Conservation (phyloP, 2,797 vertebrate genomes). For the Lacerta viridis region DNA sequence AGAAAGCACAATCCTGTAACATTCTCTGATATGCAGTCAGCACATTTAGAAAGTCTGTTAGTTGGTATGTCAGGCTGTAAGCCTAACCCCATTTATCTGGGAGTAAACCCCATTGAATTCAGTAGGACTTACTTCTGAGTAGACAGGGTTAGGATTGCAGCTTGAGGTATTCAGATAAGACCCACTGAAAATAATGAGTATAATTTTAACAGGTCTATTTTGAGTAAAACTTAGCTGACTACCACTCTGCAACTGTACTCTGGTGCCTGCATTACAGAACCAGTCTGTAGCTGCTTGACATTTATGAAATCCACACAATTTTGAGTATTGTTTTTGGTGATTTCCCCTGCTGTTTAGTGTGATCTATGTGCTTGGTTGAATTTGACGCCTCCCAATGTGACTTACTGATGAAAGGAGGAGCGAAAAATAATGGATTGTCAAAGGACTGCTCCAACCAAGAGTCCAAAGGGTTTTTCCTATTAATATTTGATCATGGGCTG, state of each 20-base stretch:
- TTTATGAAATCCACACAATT: background rate
- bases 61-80: background rate
- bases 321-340: slow-evolving; percentile 5
- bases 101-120: too few relatives aligned
- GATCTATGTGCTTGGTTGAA: background rate
- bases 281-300: slow-evolving; percentile 16
- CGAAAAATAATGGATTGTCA: slow-evolving; percentile 8
- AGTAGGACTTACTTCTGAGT: too few relatives aligned
- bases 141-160: too few relatives aligned
- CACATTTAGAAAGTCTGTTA: background rate
- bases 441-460: background rate
- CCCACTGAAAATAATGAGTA: too few relatives aligned
- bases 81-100: background rate
- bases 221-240: too few relatives aligned
- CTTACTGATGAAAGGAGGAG: background rate
- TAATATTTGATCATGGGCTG: slow-evolving; percentile 7
- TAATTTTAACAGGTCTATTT: too few relatives aligned
- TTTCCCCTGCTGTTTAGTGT: background rate
- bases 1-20: background rate
- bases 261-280: background rate
- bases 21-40: background rate
- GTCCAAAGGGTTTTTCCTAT: background rate
- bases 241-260: too few relatives aligned
- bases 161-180: too few relatives aligned
- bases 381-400: background rate